These are phyloP conservation scores for Amblyjoppa proteus DNA, from an alignment of 2,888 invertebrate genomes.

Conservation along the genomic window DNA sequence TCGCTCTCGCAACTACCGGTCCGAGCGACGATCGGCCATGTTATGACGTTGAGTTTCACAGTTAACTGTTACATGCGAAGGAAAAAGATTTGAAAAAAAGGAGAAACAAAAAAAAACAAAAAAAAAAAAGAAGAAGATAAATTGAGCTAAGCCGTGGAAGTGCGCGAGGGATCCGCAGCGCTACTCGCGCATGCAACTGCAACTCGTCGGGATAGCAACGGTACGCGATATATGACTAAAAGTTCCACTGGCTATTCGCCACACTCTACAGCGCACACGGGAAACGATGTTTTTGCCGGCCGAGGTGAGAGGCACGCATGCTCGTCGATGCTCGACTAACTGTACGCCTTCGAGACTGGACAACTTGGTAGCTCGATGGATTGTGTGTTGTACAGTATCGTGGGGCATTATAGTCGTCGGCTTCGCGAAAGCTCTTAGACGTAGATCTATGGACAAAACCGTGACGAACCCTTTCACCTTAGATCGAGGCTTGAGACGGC, in stretches of 20 bases:
- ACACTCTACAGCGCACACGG: background rate
- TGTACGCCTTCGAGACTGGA: slow-evolving; percentile 6
- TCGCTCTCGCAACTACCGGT: slow-evolving; percentile 43
- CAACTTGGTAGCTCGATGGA: background rate
- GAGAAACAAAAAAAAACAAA: too few relatives aligned
- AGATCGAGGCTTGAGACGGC: background rate
- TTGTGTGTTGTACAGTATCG: background rate
- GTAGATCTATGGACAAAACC: background rate
- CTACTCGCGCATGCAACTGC: background rate
- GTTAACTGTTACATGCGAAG: slow-evolving; percentile 13
- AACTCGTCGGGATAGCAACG: slow-evolving; percentile 19
- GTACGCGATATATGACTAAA: background rate
- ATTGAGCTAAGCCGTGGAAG: background rate
- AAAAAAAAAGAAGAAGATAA: background rate
- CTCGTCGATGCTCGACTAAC: slow-evolving; percentile 12
- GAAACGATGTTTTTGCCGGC: slow-evolving; percentile 11
- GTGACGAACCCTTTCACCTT: slow-evolving; percentile 8
- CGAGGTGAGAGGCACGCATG: background rate
- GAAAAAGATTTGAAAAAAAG: background rate
- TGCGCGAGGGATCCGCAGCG: background rate
- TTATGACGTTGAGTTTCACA: slow-evolving; percentile 46
- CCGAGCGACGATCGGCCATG: slow-evolving; percentile 46
- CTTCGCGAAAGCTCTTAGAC: background rate
- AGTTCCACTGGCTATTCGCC: background rate
- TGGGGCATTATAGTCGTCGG: background rate